Evolutionary conservation across 2,113 vertebrate species (phyloP), one percentile per base, ranked within the genome.

Genomic region (Isichthys henryi): DNA sequence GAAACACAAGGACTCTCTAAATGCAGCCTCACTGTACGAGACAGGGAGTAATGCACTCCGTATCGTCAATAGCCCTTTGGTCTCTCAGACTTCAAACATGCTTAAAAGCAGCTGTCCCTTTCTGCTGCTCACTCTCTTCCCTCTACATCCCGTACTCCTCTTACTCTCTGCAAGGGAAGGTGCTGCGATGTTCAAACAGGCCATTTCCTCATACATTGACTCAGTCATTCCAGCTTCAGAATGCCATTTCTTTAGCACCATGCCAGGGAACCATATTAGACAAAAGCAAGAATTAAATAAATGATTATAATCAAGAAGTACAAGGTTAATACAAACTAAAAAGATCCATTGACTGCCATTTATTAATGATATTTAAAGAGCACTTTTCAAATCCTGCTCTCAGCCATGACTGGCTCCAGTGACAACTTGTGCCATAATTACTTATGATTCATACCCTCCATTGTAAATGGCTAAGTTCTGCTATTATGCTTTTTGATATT

Each of bases 221-320:
- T 88, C 62, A 88, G 90, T 88, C 89, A 56, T 80, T 87, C 88
- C 89, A 80, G 88, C 90, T 87, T n/a, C 82, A 83, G 90, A 88
- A 89, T 56, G 86, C 86, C 89, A 93, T 93, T 91, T 91, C 86
- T 92, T 92, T 89, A 90, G 91, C 92, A 93, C 91, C 92, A 62
- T 91, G 91, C 45, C 66, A 39, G 58, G 77, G 46, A 11, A 48
- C 90, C 90, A 91, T 92, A 88, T 89, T 82, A 62, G 62, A 62
- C 86, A 92, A 88, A 88, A 88, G 27, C 74, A 89, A 88, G 58
- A 89, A 92, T 88, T 45, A 21, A 50, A 80, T 82, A 90, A 89
- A 91, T 91, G 89, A 91, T 52, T 21, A 82, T 89, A 87, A 91
- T 87, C 91, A 91, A 90, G 86, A 90, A 91, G 23, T 39, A 46